Evolutionary conservation across 2,113 vertebrate species (phyloP), one percentile per base, ranked within the genome.

Genomic region (Ahaetulla prasina): DNA sequence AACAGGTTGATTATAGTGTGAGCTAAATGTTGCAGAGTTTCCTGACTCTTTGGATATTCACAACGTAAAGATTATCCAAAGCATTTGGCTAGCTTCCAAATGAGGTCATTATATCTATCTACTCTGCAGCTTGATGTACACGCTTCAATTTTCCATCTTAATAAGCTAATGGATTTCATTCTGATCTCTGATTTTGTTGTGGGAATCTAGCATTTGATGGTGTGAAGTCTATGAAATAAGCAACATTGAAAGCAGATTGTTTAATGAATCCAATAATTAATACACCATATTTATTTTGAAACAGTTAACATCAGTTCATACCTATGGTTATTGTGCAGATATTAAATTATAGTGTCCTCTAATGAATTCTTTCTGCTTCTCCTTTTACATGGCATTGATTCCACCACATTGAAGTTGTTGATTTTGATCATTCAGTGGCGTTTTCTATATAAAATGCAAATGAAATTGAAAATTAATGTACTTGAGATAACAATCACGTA

Each of bases 41-140:
- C 27, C 53, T 49, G 57, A 88, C 22, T 50, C 0, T 0, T 84
- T 50, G 89, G 35, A 25, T 16, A 43, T n/a, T n/a, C n/a, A 0
- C 0, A 74, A 2, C 1, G 0, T 6, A 23, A 18, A 1, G 0
- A 4, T 0, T 63, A 54, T 50, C 89, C 74, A 53, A 74, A 14
- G 53, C 49, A 60, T 27, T 43, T 0, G 0, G 4, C 4, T 25
- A 49, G 1, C 0, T 68, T 93, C 60, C 94, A 55, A n/a, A 87
- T 90, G 74, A 4, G 0, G 5, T 85, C 52, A 2, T 74, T 52
- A 23, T 47, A 1, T 5, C 86, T 68, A 30, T 8, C 54, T 87
- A 30, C 53, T 30, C 0, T 0, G 25, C 0, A 0, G 60, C 92
- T 68, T 87, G 92, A 94, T 90, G 60, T 30, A 90, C 27, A 16